Base-by-base conservation (phyloP, 2,113 vertebrate genomes). In the Peromyscus maniculatus region DNA sequence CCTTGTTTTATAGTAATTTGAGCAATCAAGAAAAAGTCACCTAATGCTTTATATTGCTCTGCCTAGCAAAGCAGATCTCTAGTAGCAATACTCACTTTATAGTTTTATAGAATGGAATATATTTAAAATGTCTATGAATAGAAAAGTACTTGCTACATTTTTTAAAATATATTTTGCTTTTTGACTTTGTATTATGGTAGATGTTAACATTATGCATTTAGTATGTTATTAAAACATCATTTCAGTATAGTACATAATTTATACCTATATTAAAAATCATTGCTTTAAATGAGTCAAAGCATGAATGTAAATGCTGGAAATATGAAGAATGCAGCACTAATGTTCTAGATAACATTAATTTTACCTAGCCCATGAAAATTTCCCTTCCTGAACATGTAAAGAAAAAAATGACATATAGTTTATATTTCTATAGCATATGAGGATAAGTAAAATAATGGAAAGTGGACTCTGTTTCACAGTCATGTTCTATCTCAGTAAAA, bases 21-120 rank as follows among this genome's bases (percentile, higher is more conserved):
- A 89, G 15, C 36, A 88, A 80, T 24, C 15, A 95, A 95, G 13
- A 91, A 36, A 87, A 97, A 91, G 13, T 78, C 67, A 92, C 87
- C 52, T 59, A 62, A 74, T 89, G 11, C 5, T 74, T 96, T 83
- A 74, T 67, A 62, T 96, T 95, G 39, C n/a, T 91, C 89, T 78
- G 83, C 74, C 66, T 69, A 90, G 79, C 90, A 90, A 16, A 90
- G 10, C 0, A 90, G 31, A 69, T 88, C 95, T 92, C 24, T 71
- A 93, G 31, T 89, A 82, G 59, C 12, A 87, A 57, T 16, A 84
- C 11, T 93, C 66, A 91, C 39, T 64, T 93, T 86, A 64, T 13
- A 90, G 19, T 69, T 7, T 33, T 69, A 69, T 69, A 33, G 31
- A 69, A 67, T 67, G 67, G 2, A 62, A 26, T 93, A 80, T 1